These are phyloP conservation scores for Cirrhinus molitorella DNA, from an alignment of 2,797 vertebrate genomes.

Conservation along the genomic window DNA sequence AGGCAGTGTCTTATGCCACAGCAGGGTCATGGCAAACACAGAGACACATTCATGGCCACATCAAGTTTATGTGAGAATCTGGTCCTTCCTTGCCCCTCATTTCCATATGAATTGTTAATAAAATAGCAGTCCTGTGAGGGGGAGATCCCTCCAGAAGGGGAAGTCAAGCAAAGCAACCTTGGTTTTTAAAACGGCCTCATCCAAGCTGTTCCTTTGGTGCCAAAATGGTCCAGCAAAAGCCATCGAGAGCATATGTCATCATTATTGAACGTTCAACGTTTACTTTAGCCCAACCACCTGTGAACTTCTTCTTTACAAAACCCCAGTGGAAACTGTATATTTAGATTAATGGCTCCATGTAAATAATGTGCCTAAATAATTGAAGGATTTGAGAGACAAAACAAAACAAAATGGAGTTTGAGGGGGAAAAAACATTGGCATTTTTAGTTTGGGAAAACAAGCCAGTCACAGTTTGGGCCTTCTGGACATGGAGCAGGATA, in stretches of 20 bases:
- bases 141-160: conserved; percentile 82
- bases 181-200: conserved; percentile 36
- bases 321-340: not conserved
- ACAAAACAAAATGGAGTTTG: not conserved
- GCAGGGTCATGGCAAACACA: conserved; percentile 93
- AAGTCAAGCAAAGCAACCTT: conserved; percentile 65
- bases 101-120: conserved; percentile 98
- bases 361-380: not conserved
- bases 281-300: conserved; percentile 28
- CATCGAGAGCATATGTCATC: conserved; percentile 10
- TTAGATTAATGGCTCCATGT: not conserved
- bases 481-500: conserved; percentile 23
- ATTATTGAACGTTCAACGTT: not conserved
- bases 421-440: not conserved
- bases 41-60: conserved; percentile 94
- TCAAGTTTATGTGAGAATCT: conserved; percentile 98
- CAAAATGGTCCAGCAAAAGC: not conserved
- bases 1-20: conserved; percentile 90
- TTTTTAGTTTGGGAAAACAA: conserved; percentile 2
- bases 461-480: not conserved
- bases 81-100: conserved; percentile 90
- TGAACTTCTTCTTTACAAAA: conserved; percentile 16
- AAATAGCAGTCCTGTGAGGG: conserved; percentile 85
- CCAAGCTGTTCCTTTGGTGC: conserved; percentile 25
- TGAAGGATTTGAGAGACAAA: not conserved